Evolutionary conservation across 2,888 invertebrate species (phyloP), one percentile per base, ranked within the genome.

Genomic region (Aporophyla lueneburgensis): DNA sequence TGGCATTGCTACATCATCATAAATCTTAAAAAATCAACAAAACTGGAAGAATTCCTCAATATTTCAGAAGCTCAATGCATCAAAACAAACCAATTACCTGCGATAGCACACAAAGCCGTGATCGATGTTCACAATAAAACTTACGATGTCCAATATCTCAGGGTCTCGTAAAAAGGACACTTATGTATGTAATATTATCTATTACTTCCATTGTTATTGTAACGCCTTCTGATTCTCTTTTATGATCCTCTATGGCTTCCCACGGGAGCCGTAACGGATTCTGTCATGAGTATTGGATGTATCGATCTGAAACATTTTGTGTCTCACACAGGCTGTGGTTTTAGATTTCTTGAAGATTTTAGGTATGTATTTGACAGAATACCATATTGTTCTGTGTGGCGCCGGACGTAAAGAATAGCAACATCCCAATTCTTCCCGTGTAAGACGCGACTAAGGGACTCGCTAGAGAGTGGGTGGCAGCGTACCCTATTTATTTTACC

Each of bases 181-280:
- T 21, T 7, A 59, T 12, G 27, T 7, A 59, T 12, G 27, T 71
- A 53, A 74, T 84, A 77, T 83, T 84, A 70, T 81, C 85, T 80
- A 84, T 84, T 75, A 80, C 51, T 74, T 24, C 70, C 71, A 80
- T 80, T 80, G 81, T 53, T 84, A 56, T 53, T 51, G 70, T 59
- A 12, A 80, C 69, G 56, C 58, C 53, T n/a, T 61, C 54, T 76
- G 82, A 85, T 83, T 76, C 59, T 21, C 49, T 70, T 80, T 71
- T 80, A 80, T 71, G 77, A 61, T 59, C 21, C 24, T 21, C 46
- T 27, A 24, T 61, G 49, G 40, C 0, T 2, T 33, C 83, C 70
- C 82, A 24, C 24, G 82, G 63, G 83, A 56, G 59, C 7, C 51
- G 46, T 71, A 46, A 71, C 10, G 46, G 63, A 21, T 78, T 76